Base-by-base conservation (phyloP, 2,888 invertebrate species). In the Lasioglossum marginatum region DNA sequence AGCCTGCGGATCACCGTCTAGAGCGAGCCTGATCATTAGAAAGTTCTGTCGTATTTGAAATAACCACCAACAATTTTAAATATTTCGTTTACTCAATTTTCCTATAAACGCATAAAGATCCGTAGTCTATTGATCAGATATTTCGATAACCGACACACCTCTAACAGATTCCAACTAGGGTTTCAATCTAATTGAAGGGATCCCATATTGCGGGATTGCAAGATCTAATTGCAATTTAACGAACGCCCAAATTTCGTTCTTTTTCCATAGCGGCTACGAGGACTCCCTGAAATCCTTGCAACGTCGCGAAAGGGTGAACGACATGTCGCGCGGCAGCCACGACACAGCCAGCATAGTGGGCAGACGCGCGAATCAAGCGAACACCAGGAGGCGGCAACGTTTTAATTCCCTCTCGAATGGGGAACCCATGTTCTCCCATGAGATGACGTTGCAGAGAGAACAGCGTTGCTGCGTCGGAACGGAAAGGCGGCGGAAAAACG, bases 211-310 rank as follows among this genome's bases (percentile, higher is more conserved):
- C 2, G 34, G 34, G 34, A 37, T 37, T 37, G 40, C 40, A 40
- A 40, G 40, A 1, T 2, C 10, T 40, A 10, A 40, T 40, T 40
- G 40, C 10, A 40, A 52, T 8, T 52, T 10, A 27, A 60, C 27
- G 27, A 27, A 12, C 4, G 68, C 14, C 0, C 63, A 14, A 37
- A n/a, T n/a, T 14, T 8, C 16, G 2, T 27, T 37, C 10, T 31
- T 34, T 43, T 43, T 27, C 16, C 14, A 0, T 92, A 97, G 97
- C 95, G 98, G 97, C 93, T 98, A 98, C 94, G 98, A 98, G 95
- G 98, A 98, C 93, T 98, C 98, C 0, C 95, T 98, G 66, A 98
- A 98, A 94, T 97, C 97, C 1, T 93, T 97, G 92, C 94, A 96
- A 93, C 95, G 96, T 60, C 93, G 88, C 73, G 92, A 87, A 81